phyloP scores from a whole-genome alignment of 2,888 invertebrate genomes.

The Ceratothoa steindachneri region DNA sequence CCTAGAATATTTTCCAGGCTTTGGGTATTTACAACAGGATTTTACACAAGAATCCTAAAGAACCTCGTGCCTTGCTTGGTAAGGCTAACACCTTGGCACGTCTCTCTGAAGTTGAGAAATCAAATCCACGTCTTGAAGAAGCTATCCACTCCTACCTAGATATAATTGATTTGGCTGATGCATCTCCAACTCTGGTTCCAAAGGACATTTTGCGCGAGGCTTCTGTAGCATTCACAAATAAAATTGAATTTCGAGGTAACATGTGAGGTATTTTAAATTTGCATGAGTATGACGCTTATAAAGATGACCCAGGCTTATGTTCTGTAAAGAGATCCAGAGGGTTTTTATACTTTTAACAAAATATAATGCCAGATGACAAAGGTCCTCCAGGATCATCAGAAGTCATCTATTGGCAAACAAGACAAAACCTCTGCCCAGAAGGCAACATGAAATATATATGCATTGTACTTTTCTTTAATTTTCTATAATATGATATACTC shows the following conservation, averaged over 20 bases:
- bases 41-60: not conserved
- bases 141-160: not conserved
- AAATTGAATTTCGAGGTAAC: conserved; percentile 3
- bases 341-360: too few relatives aligned
- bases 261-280: too few relatives aligned
- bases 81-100: not conserved
- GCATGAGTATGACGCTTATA: too few relatives aligned
- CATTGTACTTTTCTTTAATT: too few relatives aligned
- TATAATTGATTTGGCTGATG: not conserved
- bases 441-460: too few relatives aligned
- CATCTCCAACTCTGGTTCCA: not conserved
- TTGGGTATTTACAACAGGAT: not conserved
- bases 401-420: too few relatives aligned
- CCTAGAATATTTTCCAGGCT: not conserved
- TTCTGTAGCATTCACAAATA: not conserved
- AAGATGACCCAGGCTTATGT: too few relatives aligned
- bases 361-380: too few relatives aligned
- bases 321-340: too few relatives aligned
- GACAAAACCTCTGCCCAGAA: too few relatives aligned
- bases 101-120: not conserved
- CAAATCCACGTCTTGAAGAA: not conserved
- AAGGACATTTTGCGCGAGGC: not conserved
- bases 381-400: too few relatives aligned
- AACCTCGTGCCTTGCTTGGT: not conserved
- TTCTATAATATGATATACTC: too few relatives aligned